Percentiles rank a stretch among this genome's conserved stretches.
Evolutionary conservation across 2,888 invertebrate species (phyloP).

Genomic region (Emesis russula): DNA sequence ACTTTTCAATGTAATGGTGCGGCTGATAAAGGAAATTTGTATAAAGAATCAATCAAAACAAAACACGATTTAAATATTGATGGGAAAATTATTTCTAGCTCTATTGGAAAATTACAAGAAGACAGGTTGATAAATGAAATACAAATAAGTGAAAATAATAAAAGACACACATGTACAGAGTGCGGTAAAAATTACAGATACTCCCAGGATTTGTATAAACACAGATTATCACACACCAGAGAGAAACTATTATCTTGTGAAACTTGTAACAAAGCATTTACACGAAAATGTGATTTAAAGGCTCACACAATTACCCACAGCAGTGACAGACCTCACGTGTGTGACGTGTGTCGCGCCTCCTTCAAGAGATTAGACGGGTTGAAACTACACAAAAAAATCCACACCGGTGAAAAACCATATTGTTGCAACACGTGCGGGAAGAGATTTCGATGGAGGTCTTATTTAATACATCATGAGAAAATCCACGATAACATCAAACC

Average conservation of each 20-base stretch:
- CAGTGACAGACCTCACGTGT: background rate
- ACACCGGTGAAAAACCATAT: background rate
- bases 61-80: background rate
- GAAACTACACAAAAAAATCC: background rate
- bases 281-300: background rate
- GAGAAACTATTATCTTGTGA: background rate
- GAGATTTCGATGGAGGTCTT: background rate
- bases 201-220: too few relatives aligned
- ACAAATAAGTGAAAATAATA: too few relatives aligned
- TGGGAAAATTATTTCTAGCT: background rate
- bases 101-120: background rate
- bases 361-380: background rate
- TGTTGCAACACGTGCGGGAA: background rate
- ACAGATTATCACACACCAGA: too few relatives aligned
- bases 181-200: too few relatives aligned
- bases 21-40: background rate
- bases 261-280: background rate
- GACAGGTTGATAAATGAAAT: too few relatives aligned
- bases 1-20: too few relatives aligned
- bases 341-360: background rate
- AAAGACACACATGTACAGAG: too few relatives aligned
- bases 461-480: background rate
- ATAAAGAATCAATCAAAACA: background rate
- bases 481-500: too few relatives aligned
- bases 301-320: background rate